phyloP scores from a whole-genome alignment of 2,888 invertebrate genomes.

The Heliconius charithonia region DNA sequence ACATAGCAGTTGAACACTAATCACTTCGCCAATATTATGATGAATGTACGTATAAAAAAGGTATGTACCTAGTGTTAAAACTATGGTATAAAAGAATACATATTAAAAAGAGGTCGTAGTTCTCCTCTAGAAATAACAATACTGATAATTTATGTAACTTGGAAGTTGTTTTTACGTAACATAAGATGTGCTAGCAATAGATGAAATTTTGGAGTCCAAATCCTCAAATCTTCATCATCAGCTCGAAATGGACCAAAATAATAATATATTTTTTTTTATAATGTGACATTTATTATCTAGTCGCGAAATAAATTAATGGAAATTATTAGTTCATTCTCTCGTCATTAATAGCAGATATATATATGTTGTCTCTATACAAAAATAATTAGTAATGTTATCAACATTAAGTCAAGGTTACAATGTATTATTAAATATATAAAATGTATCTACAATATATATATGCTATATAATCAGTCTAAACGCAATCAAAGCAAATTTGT shows the following conservation, averaged over 20 bases:
- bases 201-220: background rate
- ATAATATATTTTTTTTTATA: too few relatives aligned
- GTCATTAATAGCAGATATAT: background rate
- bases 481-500: too few relatives aligned
- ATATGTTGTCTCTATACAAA: background rate
- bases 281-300: background rate
- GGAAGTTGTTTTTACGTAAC: too few relatives aligned
- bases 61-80: too few relatives aligned
- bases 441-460: background rate
- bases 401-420: slow-evolving; percentile 1
- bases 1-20: too few relatives aligned
- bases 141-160: too few relatives aligned
- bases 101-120: too few relatives aligned
- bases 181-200: background rate
- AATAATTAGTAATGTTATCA: slow-evolving; percentile 9
- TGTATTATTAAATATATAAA: background rate
- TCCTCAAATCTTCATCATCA: background rate
- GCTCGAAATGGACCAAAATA: too few relatives aligned
- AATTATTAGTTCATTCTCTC: background rate
- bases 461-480: background rate
- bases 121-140: too few relatives aligned
- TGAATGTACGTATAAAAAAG: too few relatives aligned
- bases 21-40: too few relatives aligned
- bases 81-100: too few relatives aligned
- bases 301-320: background rate